Percentiles rank a stretch among this genome's conserved stretches.
phyloP scores from a whole-genome alignment of 2,888 invertebrate genomes.

The Globia sparganii region DNA sequence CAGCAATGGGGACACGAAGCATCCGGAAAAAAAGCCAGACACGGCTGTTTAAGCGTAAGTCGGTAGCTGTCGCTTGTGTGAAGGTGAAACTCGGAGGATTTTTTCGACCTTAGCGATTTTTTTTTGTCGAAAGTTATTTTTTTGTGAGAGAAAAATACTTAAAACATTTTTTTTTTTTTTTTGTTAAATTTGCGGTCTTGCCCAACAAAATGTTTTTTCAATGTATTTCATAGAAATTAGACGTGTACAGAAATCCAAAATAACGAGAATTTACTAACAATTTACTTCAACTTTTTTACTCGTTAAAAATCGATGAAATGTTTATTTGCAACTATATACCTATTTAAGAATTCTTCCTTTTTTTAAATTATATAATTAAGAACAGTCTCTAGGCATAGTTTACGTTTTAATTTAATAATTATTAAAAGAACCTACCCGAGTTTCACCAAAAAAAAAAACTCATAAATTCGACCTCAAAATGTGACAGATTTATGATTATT shows the following conservation, averaged over 20 bases:
- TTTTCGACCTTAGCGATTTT: background rate
- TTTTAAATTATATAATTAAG: slow-evolving; percentile 1
- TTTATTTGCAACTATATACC: slow-evolving; percentile 16
- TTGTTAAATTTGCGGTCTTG: slow-evolving; percentile 34
- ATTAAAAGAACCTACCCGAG: slow-evolving; percentile 29
- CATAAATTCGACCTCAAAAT: slow-evolving; percentile 34
- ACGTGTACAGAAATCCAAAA: slow-evolving; percentile 7
- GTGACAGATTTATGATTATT: slow-evolving; percentile 58
- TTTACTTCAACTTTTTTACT: slow-evolving; percentile 41
- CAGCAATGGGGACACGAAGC: slow-evolving; percentile 89
- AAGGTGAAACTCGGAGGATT: slow-evolving; percentile 42
- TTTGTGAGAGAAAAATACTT: background rate
- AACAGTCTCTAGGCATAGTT: slow-evolving; percentile 11
- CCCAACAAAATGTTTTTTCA: slow-evolving; percentile 23
- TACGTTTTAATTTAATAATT: background rate
- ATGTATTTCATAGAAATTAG: slow-evolving; percentile 44
- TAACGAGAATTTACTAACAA: background rate
- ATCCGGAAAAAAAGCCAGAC: slow-evolving; percentile 88
- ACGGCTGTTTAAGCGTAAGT: slow-evolving; percentile 87
- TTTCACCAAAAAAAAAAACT: slow-evolving; percentile 38
- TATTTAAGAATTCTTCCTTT: background rate
- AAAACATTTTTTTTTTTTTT: background rate
- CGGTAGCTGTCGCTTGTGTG: slow-evolving; percentile 53
- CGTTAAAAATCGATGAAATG: slow-evolving; percentile 42
- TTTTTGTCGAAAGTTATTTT: background rate